These are phyloP conservation scores for Palythoa heliodiscus DNA, from an alignment of 92 coral and sea anemone genomes.

Conservation along the genomic window DNA sequence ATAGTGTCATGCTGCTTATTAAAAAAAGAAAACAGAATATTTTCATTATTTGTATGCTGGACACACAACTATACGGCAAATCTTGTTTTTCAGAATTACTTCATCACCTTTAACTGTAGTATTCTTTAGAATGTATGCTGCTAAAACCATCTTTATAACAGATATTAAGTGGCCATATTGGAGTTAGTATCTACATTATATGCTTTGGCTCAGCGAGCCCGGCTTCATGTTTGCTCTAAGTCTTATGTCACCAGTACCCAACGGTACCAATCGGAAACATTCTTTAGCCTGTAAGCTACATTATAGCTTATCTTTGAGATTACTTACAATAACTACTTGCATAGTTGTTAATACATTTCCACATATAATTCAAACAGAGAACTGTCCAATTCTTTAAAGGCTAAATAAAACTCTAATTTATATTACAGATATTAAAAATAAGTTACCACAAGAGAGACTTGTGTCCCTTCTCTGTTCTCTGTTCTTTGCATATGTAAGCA, in stretches of 20 bases:
- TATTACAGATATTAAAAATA: constrained; percentile 41
- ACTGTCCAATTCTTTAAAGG: constrained; percentile 7
- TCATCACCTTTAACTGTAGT: neutral
- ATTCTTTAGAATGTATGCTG: neutral
- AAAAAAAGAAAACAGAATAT: neutral
- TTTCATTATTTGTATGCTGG: too few relatives aligned
- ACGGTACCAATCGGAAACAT: neutral
- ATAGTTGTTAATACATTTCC: constrained; percentile 24
- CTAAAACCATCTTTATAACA: neutral
- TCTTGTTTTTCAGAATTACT: neutral
- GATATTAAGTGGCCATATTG: neutral
- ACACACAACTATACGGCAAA: too few relatives aligned
- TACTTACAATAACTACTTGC: neutral
- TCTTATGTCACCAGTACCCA: neutral
- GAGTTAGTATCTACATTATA: neutral
- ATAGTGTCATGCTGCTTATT: too few relatives aligned
- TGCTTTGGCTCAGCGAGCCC: neutral
- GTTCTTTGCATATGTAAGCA: constrained; percentile 17
- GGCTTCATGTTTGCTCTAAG: neutral
- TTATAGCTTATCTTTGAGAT: neutral
- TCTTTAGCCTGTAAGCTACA: neutral
- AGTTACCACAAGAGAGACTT: constrained; percentile 29
- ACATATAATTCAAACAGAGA: constrained; percentile 5
- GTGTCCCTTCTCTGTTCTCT: constrained; percentile 14
- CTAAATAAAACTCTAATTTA: constrained; percentile 30